Percentiles rank a stretch among this genome's conserved stretches.
phyloP scores from a whole-genome alignment of 2,888 invertebrate genomes.

The Caenorhabditis sp. region DNA sequence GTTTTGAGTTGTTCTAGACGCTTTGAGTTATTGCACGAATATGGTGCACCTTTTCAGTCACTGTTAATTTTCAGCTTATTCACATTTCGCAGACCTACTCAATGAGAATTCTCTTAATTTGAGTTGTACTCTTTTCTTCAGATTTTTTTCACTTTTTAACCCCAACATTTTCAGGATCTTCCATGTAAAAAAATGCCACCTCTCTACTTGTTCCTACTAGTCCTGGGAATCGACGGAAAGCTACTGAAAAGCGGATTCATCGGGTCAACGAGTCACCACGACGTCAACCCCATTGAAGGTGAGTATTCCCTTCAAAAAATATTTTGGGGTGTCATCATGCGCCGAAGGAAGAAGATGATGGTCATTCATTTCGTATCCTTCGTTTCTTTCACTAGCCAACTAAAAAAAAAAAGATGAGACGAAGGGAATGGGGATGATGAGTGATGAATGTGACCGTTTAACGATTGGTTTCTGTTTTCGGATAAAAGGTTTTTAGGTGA shows the following conservation, averaged over 20 bases:
- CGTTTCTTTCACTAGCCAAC: background rate
- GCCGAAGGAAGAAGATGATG: background rate
- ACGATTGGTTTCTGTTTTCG: slow-evolving; percentile 20
- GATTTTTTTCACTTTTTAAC: background rate
- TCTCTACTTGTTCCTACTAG: background rate
- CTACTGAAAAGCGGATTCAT: slow-evolving; percentile 28
- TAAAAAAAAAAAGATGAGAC: background rate
- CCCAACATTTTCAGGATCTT: background rate
- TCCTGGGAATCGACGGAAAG: background rate
- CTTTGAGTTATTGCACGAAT: too few species aligned
- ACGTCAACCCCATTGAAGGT: slow-evolving; percentile 24
- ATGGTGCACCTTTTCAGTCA: too few species aligned
- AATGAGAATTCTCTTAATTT: too few species aligned
- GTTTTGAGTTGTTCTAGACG: background rate
- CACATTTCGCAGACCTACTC: too few species aligned
- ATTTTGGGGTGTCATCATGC: too few species aligned
- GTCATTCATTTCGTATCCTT: background rate
- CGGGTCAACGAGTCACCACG: background rate
- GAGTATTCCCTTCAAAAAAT: background rate
- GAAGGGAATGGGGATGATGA: slow-evolving; percentile 6
- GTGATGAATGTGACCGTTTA: slow-evolving; percentile 41
- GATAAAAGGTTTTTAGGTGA: background rate
- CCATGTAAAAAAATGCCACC: slow-evolving; percentile 13
- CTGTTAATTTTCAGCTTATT: too few species aligned
- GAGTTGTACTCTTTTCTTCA: background rate